Base-by-base conservation (phyloP, 2,113 vertebrate species). In the Sylvietta virens region DNA sequence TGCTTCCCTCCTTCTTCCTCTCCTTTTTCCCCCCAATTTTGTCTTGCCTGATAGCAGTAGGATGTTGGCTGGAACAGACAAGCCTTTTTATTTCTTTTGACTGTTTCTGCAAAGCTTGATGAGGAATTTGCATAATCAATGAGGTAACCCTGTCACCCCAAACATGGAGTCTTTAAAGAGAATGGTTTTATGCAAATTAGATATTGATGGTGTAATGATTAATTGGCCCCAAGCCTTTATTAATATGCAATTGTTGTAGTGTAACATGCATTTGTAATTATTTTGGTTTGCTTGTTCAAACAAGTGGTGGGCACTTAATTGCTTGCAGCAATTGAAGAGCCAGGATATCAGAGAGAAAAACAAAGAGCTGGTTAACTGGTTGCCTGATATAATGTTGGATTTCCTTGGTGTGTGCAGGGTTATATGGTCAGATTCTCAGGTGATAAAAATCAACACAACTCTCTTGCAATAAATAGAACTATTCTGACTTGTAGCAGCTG, bases 151-250 rank as follows among this genome's bases (percentile, higher is more conserved):
- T 98, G 98, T 99, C 99, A 99, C 98, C 98, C 98, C 97, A 99
- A 98, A 99, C 98, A 97, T 96, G 97, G 98, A 98, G 98, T 98
- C 98, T 98, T 99, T 99, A 99, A 98, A 98, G 98, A 98, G 97
- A 99, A 99, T 98, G 98, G 98, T 98, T 99, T 99, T 99, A 99
- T 99, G 99, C 98, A 99, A 99, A 99, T 98, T 98, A 98, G 97
- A 97, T 99, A 99, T 99, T 98, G 99, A 99, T 98, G 98, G 97
- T 94, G 97, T 98, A 98, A 99, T 99, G 99, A 99, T 99, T 99
- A 99, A 99, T 99, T 98, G 98, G 98, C 98, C 98, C 98, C 97
- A 96, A 98, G 98, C 98, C 98, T 98, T 98, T 98, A 98, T 99
- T 99, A 99, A 99, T 99, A 99, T 99, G 98, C 99, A 98, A 97